Evolutionary conservation across 2,888 invertebrate genomes (phyloP).

Genomic region (Copidosoma aretas): DNA sequence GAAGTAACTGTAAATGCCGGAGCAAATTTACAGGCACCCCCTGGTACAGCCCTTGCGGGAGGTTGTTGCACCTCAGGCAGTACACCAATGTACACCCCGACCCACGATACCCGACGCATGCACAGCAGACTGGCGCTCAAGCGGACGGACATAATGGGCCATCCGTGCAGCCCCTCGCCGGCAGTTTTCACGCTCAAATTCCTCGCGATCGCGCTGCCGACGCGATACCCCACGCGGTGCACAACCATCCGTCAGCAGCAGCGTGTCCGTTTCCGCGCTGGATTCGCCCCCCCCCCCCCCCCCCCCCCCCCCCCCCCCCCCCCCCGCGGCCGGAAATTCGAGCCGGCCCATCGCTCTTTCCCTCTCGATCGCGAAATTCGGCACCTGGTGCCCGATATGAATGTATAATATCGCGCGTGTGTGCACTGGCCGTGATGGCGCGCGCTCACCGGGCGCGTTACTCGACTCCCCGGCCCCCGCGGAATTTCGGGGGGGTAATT

Average conservation of each 20-base stretch:
- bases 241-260: constrained; percentile 49
- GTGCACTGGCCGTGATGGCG: neutral
- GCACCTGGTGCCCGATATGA: neutral
- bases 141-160: constrained; percentile 3
- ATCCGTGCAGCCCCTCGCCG: no score
- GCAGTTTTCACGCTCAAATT: constrained; percentile 53
- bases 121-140: neutral
- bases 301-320: no score
- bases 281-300: no score
- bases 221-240: no score
- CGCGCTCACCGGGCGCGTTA: neutral
- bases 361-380: neutral
- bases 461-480: neutral
- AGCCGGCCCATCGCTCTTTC: neutral
- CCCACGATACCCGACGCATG: no score
- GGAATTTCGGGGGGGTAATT: neutral
- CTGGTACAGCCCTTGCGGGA: no score
- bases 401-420: neutral
- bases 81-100: no score
- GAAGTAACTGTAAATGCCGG: no score
- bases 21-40: no score
- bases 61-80: no score
- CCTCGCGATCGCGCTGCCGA: no score
- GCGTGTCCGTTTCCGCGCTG: neutral
- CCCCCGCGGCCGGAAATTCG: neutral